Base-by-base conservation (phyloP, 1,140 invertebrate genomes). In the Oncopodura yosiiana region DNA sequence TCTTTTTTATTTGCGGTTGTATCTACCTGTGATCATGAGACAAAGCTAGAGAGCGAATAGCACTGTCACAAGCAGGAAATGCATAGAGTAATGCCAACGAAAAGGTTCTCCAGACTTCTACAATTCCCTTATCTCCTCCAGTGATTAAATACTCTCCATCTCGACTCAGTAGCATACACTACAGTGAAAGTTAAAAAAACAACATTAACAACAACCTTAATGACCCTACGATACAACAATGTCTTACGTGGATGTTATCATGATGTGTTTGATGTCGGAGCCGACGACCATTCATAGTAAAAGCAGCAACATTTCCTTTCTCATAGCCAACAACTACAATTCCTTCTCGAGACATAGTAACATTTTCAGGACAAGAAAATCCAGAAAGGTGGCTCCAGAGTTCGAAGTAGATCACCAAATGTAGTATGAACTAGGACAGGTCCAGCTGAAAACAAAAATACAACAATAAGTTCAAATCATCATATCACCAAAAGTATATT, bases 61-160 rank as follows among this genome's bases (percentile, higher is more conserved):
- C 84, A 68, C 88, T 89, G 73, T 95, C 94, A 75, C 91, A 94
- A 43, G 87, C 84, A 60, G 94, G 94, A 75, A 94, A 99, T 54
- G 94, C 90, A 73, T 99, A 99, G 1, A 99, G 78, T 49, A 95
- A 79, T 58, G 91, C 89, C 51, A 99, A 79, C 66, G 95, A 95
- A 75, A 96, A 95, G 42, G 94, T 92, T 70, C 95, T 79, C 89
- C 93, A 96, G 39, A 99, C 92, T 75, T 96, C 91, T 56, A 99
- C 94, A 52, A 96, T 88, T 56, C 94, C 94, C 70, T 86, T 89
- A 67, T 96, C 92, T 8, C 93, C 93, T 49, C 90, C 94, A 60
- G 89, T 93, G 78, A 97, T 85, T 68, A 99, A 76, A 72, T 98
- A 98, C 75, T 99, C 94, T 38, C 95, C 95, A 77, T 98, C 95